These are phyloP conservation scores for Ectobius pallidus DNA, from an alignment of 2,888 invertebrate species.

Conservation along the genomic window DNA sequence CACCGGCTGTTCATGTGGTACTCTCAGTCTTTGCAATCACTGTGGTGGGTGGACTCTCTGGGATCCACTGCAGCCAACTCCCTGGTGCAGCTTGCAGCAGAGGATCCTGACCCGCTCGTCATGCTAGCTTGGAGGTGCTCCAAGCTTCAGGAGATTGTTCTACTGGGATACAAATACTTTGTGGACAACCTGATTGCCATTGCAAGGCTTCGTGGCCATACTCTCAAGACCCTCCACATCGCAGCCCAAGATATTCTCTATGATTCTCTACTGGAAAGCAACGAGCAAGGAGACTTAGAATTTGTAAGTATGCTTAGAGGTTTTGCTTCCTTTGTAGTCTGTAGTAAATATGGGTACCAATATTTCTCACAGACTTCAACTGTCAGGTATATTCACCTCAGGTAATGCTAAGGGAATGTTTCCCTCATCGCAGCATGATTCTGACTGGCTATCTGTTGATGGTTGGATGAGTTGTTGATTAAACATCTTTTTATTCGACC, in stretches of 20 bases:
- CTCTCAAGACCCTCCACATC: constrained; percentile 62
- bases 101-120: constrained; percentile 62
- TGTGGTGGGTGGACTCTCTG: constrained; percentile 67
- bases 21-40: constrained; percentile 59
- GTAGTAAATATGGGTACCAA: too few species aligned
- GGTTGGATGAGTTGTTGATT: too few species aligned
- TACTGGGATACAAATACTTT: constrained; percentile 65
- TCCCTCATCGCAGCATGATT: too few species aligned
- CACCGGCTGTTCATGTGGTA: constrained; percentile 62
- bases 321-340: too few species aligned
- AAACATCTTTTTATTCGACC: too few species aligned
- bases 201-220: constrained; percentile 63
- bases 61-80: constrained; percentile 48
- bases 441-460: too few species aligned
- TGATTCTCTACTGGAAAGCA: constrained; percentile 22
- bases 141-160: constrained; percentile 63
- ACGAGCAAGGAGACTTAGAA: background rate
- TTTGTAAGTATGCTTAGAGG: too few species aligned
- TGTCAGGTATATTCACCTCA: too few species aligned
- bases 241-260: constrained; percentile 59
- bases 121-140: constrained; percentile 71
- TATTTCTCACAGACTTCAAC: too few species aligned
- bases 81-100: constrained; percentile 46
- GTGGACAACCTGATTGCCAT: constrained; percentile 69
- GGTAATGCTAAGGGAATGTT: too few species aligned